Percentiles rank a stretch among this genome's conserved stretches.
Conservation (phyloP, 2,797 vertebrate genomes). For the Characodon lateralis region DNA sequence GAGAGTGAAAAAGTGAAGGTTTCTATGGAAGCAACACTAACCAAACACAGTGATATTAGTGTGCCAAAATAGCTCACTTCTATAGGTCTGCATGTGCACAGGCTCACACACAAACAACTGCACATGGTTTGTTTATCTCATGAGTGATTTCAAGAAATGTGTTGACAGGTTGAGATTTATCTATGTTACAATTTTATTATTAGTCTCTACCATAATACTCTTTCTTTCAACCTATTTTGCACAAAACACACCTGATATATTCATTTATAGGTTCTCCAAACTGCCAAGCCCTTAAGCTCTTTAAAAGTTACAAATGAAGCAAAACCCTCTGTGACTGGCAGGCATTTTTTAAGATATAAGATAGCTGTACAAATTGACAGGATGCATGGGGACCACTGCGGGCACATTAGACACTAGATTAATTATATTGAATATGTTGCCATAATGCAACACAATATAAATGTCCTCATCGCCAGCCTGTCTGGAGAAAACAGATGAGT, state of each 20-base stretch:
- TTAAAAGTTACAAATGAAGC: conserved; percentile 46
- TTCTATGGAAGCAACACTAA: conserved; percentile 37
- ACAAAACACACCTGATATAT: conserved; percentile 15
- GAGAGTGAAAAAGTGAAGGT: conserved; percentile 64
- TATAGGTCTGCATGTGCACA: not conserved
- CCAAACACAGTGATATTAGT: conserved; percentile 18
- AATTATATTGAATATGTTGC: conserved; percentile 58
- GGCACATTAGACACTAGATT: conserved; percentile 68
- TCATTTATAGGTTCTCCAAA: conserved; percentile 1
- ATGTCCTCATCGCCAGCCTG: conserved; percentile 63
- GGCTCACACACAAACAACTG: conserved; percentile 11
- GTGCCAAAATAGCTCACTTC: conserved; percentile 20
- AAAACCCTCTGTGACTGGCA: conserved; percentile 23
- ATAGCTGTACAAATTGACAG: conserved; percentile 54
- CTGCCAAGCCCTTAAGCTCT: conserved; percentile 2
- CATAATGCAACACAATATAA: conserved; percentile 51
- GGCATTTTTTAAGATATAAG: conserved; percentile 27
- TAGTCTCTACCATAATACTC: not conserved
- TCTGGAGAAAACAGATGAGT: conserved; percentile 70
- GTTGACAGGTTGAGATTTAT: conserved; percentile 21
- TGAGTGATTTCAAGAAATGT: conserved; percentile 13
- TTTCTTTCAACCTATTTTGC: conserved; percentile 13
- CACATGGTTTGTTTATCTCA: conserved; percentile 6
- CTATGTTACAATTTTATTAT: not conserved
- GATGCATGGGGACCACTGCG: conserved; percentile 39